phyloP scores from a whole-genome alignment of 2,797 vertebrate species.

The Aotus griseimembra region DNA sequence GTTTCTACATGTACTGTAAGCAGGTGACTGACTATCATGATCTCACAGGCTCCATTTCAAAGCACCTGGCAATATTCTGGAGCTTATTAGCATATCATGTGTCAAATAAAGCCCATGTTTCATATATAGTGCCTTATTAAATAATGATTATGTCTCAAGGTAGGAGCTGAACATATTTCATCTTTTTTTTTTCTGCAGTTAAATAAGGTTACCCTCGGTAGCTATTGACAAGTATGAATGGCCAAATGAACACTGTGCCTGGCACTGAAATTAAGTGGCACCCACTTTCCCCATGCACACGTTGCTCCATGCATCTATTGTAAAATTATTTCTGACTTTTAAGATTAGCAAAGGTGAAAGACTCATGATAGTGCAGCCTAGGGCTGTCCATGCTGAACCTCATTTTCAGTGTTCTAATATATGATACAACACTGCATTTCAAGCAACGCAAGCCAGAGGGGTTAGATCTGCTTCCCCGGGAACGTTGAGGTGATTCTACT shows the following conservation, averaged over 20 bases:
- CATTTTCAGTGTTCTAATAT: slow-evolving; percentile 71
- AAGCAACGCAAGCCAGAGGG: slow-evolving; percentile 66
- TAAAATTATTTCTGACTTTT: slow-evolving; percentile 74
- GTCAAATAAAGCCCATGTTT: neutral
- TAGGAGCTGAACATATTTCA: neutral
- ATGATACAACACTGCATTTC: neutral
- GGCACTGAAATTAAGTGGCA: neutral
- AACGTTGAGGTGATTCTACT: slow-evolving; percentile 66
- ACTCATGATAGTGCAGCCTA: slow-evolving; percentile 66
- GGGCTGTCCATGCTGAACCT: slow-evolving; percentile 70
- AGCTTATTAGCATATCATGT: neutral
- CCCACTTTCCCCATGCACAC: neutral
- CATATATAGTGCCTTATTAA: neutral
- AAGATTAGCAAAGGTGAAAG: slow-evolving; percentile 79
- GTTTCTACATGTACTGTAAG: neutral
- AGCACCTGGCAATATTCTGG: neutral
- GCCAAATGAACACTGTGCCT: neutral
- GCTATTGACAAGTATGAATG: neutral
- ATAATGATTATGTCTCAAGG: slow-evolving; percentile 1
- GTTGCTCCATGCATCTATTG: slow-evolving; percentile 24
- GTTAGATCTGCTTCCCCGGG: slow-evolving; percentile 70
- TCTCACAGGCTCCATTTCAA: neutral
- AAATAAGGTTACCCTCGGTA: neutral
- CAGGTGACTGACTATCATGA: neutral
- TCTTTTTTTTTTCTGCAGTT: neutral